Conservation (phyloP, 1,140 invertebrate species). For the Bombyx mandarina region DNA sequence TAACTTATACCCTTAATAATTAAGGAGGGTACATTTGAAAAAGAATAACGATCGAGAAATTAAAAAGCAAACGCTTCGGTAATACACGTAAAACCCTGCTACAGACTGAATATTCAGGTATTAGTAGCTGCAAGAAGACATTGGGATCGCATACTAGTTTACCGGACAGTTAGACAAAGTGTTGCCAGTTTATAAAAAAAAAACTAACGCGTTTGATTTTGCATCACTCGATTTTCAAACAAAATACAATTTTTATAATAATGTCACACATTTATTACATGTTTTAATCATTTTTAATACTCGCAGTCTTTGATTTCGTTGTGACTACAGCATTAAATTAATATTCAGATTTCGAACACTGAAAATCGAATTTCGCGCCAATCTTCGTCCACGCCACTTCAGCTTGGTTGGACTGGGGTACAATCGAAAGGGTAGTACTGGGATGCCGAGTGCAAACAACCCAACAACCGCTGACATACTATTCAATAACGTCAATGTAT, state of each 20-base stretch:
- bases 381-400: too few relatives aligned
- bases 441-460: too few relatives aligned
- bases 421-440: too few relatives aligned
- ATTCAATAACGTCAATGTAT: too few relatives aligned
- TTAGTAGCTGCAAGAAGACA: too few relatives aligned
- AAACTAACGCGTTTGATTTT: constrained; percentile 1
- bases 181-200: constrained; percentile 37
- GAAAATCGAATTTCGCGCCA: too few relatives aligned
- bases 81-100: constrained; percentile 38
- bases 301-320: constrained; percentile 69
- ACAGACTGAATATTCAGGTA: too few relatives aligned
- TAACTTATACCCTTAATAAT: constrained; percentile 38
- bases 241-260: constrained; percentile 23
- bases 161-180: constrained; percentile 4
- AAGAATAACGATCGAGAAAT: too few relatives aligned
- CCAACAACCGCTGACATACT: too few relatives aligned
- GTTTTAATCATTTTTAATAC: constrained; percentile 31
- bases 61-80: constrained; percentile 12
- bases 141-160: constrained; percentile 1
- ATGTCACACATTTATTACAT: constrained; percentile 18
- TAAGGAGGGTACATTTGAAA: too few relatives aligned
- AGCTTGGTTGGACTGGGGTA: too few relatives aligned
- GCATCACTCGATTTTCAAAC: too few relatives aligned
- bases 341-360: constrained; percentile 12
- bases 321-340: constrained; percentile 62